phyloP scores from a whole-genome alignment of 2,113 vertebrate genomes.

The Chamaea fasciata region DNA sequence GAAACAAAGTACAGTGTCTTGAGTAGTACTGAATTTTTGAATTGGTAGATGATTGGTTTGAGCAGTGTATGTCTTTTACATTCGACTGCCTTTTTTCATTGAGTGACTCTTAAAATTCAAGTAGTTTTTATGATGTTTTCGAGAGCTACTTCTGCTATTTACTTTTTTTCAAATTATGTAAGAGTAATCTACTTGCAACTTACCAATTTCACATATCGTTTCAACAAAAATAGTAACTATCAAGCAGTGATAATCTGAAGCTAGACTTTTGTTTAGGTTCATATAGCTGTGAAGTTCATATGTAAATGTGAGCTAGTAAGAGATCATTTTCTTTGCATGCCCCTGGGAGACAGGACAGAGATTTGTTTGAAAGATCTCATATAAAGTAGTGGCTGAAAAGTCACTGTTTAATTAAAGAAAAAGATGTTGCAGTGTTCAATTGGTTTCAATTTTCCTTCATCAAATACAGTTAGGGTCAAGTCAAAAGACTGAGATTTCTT shows the following conservation, averaged over 20 bases:
- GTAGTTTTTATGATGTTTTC: neutral
- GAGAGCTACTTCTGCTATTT: neutral
- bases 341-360: neutral
- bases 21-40: neutral
- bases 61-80: neutral
- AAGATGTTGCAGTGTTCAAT: neutral
- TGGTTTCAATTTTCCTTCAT: neutral
- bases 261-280: neutral
- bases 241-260: neutral
- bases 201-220: neutral
- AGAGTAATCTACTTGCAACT: neutral
- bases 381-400: neutral
- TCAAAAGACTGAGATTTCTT: neutral
- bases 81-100: neutral
- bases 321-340: neutral
- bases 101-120: conserved; percentile 9
- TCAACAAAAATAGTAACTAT: neutral
- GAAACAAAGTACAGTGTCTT: neutral
- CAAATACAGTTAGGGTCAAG: neutral
- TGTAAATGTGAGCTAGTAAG: neutral
- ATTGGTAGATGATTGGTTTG: neutral
- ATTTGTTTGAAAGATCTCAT: neutral
- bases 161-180: neutral
- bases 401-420: neutral
- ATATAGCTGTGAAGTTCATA: neutral